phyloP scores from a whole-genome alignment of 2,888 invertebrate species.

The Polydrusus pterygomalis region DNA sequence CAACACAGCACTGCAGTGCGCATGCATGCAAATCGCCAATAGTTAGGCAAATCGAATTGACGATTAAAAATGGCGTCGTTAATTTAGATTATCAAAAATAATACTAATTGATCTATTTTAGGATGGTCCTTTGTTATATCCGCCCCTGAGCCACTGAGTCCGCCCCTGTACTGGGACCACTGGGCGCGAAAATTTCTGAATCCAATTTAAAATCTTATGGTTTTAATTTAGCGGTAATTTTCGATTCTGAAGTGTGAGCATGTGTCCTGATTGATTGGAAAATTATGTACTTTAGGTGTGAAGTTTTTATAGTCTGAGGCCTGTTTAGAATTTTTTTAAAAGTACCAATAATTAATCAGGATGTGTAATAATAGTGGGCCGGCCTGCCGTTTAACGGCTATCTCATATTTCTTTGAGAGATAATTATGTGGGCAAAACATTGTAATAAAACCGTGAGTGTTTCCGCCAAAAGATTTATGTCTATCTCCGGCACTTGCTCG shows the following conservation, averaged over 20 bases:
- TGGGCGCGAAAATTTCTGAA: neutral
- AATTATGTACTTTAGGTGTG: slow-evolving; percentile 11
- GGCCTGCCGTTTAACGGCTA: slow-evolving; percentile 9
- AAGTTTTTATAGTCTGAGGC: slow-evolving; percentile 9
- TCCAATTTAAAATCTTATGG: slow-evolving; percentile 31
- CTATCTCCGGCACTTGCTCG: neutral
- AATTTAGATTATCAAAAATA: too few relatives aligned
- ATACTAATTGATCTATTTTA: too few relatives aligned
- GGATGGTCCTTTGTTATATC: too few relatives aligned
- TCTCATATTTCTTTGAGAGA: slow-evolving; percentile 7
- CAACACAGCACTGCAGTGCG: too few relatives aligned
- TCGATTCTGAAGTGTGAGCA: neutral
- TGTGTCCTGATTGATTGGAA: slow-evolving; percentile 15
- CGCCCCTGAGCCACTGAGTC: too few relatives aligned
- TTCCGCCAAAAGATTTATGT: neutral
- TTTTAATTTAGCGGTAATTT: slow-evolving; percentile 25
- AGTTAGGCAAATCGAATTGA: too few relatives aligned
- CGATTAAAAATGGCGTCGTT: too few relatives aligned
- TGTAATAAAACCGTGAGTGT: slow-evolving; percentile 8
- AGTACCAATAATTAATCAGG: slow-evolving; percentile 10
- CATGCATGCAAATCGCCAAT: too few relatives aligned
- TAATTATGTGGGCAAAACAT: slow-evolving; percentile 10
- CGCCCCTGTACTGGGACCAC: too few relatives aligned
- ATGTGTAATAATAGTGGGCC: slow-evolving; percentile 16
- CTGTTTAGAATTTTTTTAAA: slow-evolving; percentile 11